A percentile compares a stretch with the other conserved stretches of the same genome.
Evolutionary conservation across 2,797 vertebrate genomes (phyloP).

Genomic region (Ptychadena robeensis): DNA sequence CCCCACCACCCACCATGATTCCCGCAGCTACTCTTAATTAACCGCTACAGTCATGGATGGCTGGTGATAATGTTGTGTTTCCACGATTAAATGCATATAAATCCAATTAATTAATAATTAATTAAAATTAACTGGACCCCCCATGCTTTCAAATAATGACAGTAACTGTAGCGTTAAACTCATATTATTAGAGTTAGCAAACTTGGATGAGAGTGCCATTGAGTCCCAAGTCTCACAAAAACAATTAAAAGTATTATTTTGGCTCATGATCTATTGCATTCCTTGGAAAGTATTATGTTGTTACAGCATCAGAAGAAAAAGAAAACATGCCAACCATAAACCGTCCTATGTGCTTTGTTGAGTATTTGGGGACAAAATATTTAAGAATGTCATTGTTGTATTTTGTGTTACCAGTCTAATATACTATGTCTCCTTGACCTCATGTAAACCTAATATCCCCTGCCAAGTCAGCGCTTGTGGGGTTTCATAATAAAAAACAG

Average conservation of each 20-base stretch:
- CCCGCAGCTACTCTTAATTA: too few species aligned
- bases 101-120: too few species aligned
- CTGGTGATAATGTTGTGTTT: too few species aligned
- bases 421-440: background rate
- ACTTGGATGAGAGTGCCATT: background rate
- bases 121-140: too few species aligned
- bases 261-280: background rate
- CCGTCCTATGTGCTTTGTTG: background rate
- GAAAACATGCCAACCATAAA: background rate
- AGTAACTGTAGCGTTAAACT: too few species aligned
- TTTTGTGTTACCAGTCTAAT: background rate
- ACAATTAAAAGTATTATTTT: background rate
- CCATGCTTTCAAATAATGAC: too few species aligned
- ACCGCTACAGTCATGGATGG: too few species aligned
- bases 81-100: too few species aligned
- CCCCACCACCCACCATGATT: too few species aligned
- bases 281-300: conserved; percentile 1
- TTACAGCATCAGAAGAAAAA: conserved; percentile 15
- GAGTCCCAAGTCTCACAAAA: background rate
- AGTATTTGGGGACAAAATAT: conserved; percentile 21
- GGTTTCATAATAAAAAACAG: background rate
- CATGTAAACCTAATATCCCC: background rate
- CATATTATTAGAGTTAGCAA: background rate
- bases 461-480: background rate
- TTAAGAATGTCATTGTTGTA: background rate